Evolutionary conservation across 2,113 vertebrate species (phyloP).

Genomic region (Pygoscelis antarcticus): DNA sequence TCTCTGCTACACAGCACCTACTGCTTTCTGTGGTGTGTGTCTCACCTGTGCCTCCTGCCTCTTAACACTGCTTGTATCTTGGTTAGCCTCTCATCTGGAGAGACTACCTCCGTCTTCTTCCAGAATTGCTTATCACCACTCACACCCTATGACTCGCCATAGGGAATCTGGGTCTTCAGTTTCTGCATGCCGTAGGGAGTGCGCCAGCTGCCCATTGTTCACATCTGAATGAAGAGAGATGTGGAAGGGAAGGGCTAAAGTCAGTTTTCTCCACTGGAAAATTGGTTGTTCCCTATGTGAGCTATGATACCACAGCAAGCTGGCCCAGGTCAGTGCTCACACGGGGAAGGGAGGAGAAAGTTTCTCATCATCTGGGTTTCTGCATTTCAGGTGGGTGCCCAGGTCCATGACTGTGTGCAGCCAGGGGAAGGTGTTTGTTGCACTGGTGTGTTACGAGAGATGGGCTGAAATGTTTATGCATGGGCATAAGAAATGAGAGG

Average conservation of each 20-base stretch:
- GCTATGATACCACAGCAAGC: neutral
- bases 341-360: neutral
- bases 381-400: neutral
- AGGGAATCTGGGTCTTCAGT: neutral
- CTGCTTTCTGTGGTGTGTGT: neutral
- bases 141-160: neutral
- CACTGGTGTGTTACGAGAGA: neutral
- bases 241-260: neutral
- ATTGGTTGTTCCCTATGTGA: neutral
- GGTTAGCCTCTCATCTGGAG: neutral
- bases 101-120: neutral
- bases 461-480: neutral
- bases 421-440: neutral
- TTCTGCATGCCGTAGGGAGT: neutral
- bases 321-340: neutral
- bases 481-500: neutral
- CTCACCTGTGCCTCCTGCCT: neutral
- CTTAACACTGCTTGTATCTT: neutral
- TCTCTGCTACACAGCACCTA: neutral
- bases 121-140: neutral
- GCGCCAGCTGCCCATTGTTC: accelerated
- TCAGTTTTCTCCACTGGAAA: neutral
- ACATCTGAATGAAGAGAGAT: neutral
- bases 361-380: neutral
- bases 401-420: neutral